phyloP scores from a whole-genome alignment of 2,888 invertebrate genomes.

The Meiosimyza platycephala region DNA sequence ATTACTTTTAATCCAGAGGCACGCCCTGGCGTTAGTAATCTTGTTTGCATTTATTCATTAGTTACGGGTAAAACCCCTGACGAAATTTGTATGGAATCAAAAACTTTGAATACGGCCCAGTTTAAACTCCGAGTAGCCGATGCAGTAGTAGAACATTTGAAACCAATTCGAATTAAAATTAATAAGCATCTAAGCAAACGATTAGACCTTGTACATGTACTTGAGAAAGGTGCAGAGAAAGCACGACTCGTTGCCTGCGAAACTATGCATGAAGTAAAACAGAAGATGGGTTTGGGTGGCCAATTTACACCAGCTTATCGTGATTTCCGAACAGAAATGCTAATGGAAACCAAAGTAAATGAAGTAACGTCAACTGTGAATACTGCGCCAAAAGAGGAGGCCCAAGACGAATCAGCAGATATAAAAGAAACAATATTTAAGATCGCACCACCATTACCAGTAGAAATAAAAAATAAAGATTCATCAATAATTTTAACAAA shows the following conservation, averaged over 20 bases:
- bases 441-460: too few species aligned
- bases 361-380: slow-evolving; percentile 37
- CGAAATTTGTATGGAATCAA: slow-evolving; percentile 76
- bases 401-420: slow-evolving; percentile 11
- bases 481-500: neutral
- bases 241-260: slow-evolving; percentile 73
- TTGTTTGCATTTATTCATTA: slow-evolving; percentile 85
- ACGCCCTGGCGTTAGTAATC: slow-evolving; percentile 90
- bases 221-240: slow-evolving; percentile 74
- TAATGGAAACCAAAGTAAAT: slow-evolving; percentile 6
- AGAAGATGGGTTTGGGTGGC: slow-evolving; percentile 71
- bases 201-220: slow-evolving; percentile 72
- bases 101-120: slow-evolving; percentile 78
- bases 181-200: slow-evolving; percentile 71
- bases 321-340: too few species aligned
- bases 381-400: slow-evolving; percentile 38
- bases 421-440: slow-evolving; percentile 19
- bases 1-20: slow-evolving; percentile 82
- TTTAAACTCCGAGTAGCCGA: slow-evolving; percentile 82
- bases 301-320: neutral
- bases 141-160: slow-evolving; percentile 75
- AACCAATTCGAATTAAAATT: slow-evolving; percentile 76
- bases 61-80: slow-evolving; percentile 75
- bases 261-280: slow-evolving; percentile 75
- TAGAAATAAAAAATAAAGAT: too few species aligned